Base-by-base conservation (phyloP, 2,797 vertebrate genomes). In the Pantherophis alleghaniensis region DNA sequence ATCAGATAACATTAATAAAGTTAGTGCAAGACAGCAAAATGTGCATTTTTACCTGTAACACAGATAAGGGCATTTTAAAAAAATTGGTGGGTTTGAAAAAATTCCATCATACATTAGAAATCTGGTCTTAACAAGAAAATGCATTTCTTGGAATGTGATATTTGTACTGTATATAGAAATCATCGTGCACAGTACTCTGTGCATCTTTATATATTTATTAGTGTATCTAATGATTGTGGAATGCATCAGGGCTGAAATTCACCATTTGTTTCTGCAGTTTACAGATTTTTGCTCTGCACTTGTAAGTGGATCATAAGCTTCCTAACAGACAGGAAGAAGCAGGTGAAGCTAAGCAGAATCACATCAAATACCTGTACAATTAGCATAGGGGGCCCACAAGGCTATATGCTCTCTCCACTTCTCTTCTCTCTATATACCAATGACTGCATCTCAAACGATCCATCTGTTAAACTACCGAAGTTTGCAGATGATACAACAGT, bases 1-100 rank as follows among this genome's bases (percentile, higher is more conserved):
- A 2, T 47, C 47, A 94, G 3, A 0, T 10, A 14, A 51, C 2
- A 89, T 91, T 69, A 93, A 59, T 90, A 92, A 93, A 94, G 93
- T 94, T 93, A 47, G 26, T 88, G 20, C 24, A 90, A 57, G 18
- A 59, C 1, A 79, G 91, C 79, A 28, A 1, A 0, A 56, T 1
- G 55, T 57, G 74, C 60, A 2, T 1, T 94, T 93, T 92, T 66
- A 32, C 91, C 88, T 32, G 0, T 28, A 92, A 90, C 4, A 94
- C 13, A 94, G 94, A 92, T 12, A 93, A 94, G 86, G 5, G 0
- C 42, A 53, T 89, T 0, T 14, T n/a, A 51, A 51, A 51, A 51
- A 51, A 59, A 92, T 91, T 94, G 83, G 11, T 87, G 0, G 0
- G 0, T 90, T 22, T 88, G 92, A 94, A 95, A 91, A 32, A 63